Conservation (phyloP, 1,140 invertebrate genomes). For the Diprion similis region DNA sequence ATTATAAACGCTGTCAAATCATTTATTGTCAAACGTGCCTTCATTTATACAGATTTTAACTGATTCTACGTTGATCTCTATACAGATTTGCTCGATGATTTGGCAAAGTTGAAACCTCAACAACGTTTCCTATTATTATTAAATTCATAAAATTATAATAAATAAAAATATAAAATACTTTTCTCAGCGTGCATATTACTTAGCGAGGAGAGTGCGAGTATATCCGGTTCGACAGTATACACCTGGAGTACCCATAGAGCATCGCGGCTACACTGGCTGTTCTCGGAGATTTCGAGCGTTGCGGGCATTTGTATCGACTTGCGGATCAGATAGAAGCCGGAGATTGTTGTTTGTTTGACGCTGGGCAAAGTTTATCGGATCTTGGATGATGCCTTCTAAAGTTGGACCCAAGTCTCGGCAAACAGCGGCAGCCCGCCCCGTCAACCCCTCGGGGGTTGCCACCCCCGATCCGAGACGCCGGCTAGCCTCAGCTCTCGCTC, state of each 20-base stretch:
- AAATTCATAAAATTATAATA: too few species aligned
- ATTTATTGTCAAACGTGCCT: background rate
- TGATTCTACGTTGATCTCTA: too few species aligned
- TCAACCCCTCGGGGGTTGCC: background rate
- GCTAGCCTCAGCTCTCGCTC: constrained; percentile 12
- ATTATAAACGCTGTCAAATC: background rate
- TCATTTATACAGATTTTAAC: too few species aligned
- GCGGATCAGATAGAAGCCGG: constrained; percentile 27
- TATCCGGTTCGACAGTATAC: too few species aligned
- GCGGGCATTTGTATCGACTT: constrained; percentile 35
- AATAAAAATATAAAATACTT: background rate
- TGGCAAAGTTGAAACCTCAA: too few species aligned
- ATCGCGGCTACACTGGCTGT: background rate
- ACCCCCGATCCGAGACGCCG: background rate
- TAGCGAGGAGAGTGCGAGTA: too few species aligned
- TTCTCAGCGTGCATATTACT: background rate
- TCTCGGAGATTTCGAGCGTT: too few species aligned
- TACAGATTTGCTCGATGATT: too few species aligned
- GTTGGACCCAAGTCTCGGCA: background rate
- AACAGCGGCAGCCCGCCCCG: constrained; percentile 28
- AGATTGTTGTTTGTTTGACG: constrained; percentile 45
- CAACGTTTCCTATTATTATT: too few species aligned
- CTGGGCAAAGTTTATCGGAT: constrained; percentile 49
- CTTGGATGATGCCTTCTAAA: constrained; percentile 45
- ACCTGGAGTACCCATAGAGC: too few species aligned